These are phyloP conservation scores for Manduca sexta DNA, from an alignment of 1,140 invertebrate species.

Conservation along the genomic window DNA sequence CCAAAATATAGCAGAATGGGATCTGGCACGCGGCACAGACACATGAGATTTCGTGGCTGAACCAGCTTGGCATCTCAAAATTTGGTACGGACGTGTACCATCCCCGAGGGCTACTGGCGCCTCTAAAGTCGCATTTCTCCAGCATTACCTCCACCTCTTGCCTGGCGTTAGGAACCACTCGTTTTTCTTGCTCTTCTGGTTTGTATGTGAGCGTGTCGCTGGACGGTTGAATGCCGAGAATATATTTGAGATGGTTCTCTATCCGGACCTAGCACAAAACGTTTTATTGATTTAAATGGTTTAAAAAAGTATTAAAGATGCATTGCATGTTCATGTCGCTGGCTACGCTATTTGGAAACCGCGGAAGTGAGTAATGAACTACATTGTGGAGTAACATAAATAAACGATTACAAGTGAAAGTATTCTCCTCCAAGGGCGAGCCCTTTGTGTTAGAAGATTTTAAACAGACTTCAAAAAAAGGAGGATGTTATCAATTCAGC, in stretches of 20 bases:
- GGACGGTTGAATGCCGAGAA: constrained; percentile 33
- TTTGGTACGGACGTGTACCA: constrained; percentile 17
- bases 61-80: constrained; percentile 33
- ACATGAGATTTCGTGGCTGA: constrained; percentile 29
- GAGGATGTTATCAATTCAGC: too few species aligned
- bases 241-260: constrained; percentile 45
- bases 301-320: not conserved
- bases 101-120: constrained; percentile 21
- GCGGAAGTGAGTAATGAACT: not conserved
- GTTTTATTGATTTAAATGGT: not conserved
- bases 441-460: too few species aligned
- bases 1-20: constrained; percentile 22
- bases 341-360: not conserved
- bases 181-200: constrained; percentile 3
- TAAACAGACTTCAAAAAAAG: too few species aligned
- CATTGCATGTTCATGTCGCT: not conserved
- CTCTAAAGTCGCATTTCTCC: constrained; percentile 27
- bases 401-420: not conserved
- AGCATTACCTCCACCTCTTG: constrained; percentile 38
- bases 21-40: constrained; percentile 34
- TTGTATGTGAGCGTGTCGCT: constrained; percentile 16
- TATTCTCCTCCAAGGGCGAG: not conserved
- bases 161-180: constrained; percentile 26
- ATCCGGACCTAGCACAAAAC: constrained; percentile 38
- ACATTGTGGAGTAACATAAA: not conserved